A percentile compares a stretch with the other conserved stretches of the same genome.
These are phyloP conservation scores for Ganaspis sp. DNA, from an alignment of 1,140 invertebrate genomes.

Conservation along the genomic window DNA sequence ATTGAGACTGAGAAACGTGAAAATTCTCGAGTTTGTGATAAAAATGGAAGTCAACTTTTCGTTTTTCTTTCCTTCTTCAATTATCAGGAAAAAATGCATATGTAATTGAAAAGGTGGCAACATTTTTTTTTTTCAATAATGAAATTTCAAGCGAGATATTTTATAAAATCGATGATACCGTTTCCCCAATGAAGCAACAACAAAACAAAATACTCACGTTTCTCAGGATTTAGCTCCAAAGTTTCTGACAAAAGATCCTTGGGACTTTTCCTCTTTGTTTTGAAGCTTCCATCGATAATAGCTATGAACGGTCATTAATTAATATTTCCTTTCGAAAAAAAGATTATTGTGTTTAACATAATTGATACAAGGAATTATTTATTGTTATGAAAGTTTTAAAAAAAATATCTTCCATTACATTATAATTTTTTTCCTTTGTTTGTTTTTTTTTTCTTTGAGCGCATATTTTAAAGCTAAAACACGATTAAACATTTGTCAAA, in stretches of 20 bases:
- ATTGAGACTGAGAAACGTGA: too few relatives aligned
- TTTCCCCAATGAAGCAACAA: conserved; percentile 30
- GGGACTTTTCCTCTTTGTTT: conserved; percentile 77
- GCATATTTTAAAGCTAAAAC: too few relatives aligned
- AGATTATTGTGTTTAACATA: conserved; percentile 27
- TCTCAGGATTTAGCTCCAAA: conserved; percentile 76
- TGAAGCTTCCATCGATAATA: conserved; percentile 58
- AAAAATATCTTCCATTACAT: too few relatives aligned
- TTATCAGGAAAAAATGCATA: too few relatives aligned
- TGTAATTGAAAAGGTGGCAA: too few relatives aligned
- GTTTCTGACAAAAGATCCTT: conserved; percentile 75
- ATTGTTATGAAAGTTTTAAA: neutral
- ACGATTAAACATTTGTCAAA: neutral
- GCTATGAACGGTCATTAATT: conserved; percentile 51
- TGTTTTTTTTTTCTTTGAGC: too few relatives aligned
- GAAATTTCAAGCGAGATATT: conserved; percentile 37
- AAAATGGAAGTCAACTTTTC: too few relatives aligned
- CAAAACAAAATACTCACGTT: conserved; percentile 77
- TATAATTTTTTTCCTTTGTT: too few relatives aligned
- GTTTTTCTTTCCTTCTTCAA: too few relatives aligned
- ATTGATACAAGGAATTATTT: too few relatives aligned
- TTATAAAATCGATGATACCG: conserved; percentile 41
- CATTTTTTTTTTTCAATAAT: too few relatives aligned
- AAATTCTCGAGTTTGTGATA: too few relatives aligned
- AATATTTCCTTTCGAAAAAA: conserved; percentile 30